These are phyloP conservation scores for Telmatochromis sp. DNA, from an alignment of 2,113 vertebrate species.

Conservation along the genomic window DNA sequence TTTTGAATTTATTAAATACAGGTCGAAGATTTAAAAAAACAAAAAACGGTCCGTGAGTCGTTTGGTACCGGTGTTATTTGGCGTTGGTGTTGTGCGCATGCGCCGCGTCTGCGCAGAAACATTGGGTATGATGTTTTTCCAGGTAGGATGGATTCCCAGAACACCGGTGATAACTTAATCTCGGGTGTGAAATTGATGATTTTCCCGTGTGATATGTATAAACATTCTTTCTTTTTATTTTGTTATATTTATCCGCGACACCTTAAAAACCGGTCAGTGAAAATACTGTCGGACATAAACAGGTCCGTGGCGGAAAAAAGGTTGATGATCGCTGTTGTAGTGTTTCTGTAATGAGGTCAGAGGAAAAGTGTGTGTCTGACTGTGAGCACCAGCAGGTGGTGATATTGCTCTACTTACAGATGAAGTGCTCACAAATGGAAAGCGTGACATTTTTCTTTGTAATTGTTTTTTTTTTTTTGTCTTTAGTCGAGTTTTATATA, in stretches of 20 bases:
- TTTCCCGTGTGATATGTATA: not conserved
- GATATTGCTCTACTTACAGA: not conserved
- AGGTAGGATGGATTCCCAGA: not conserved
- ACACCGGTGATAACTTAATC: not conserved
- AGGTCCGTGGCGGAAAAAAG: no score
- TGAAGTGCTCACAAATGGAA: not conserved
- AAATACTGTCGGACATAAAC: not conserved
- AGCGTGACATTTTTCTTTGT: not conserved
- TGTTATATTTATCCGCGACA: not conserved
- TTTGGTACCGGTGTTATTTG: not conserved
- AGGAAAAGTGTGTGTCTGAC: not conserved
- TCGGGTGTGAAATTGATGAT: not conserved
- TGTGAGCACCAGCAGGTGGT: not conserved
- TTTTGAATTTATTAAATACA: not conserved
- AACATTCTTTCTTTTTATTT: not conserved
- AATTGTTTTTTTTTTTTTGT: no score
- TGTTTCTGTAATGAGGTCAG: not conserved
- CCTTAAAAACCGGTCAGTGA: not conserved
- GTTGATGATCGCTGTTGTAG: not conserved
- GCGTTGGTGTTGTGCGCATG: not conserved
- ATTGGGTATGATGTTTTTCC: not conserved
- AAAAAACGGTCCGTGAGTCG: not conserved
- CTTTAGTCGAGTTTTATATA: not conserved
- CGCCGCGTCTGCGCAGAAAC: not conserved
- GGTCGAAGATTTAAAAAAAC: rapidly evolving